Evolutionary conservation across 2,797 vertebrate species (phyloP).

Genomic region (Thamnophis elegans): DNA sequence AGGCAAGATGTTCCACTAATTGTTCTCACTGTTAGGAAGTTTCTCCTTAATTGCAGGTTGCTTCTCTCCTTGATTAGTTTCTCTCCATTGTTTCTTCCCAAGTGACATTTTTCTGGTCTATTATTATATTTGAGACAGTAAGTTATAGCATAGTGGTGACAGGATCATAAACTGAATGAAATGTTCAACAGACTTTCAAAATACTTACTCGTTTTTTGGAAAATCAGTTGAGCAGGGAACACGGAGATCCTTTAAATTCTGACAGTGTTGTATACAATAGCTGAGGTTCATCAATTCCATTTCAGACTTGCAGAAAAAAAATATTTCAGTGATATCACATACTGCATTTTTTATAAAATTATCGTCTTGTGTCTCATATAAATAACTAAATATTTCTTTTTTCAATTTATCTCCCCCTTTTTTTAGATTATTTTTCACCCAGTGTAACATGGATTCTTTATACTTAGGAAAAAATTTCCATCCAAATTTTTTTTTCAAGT

Average conservation of each 20-base stretch:
- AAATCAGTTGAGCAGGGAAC: too few species aligned
- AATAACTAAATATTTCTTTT: not conserved
- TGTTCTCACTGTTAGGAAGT: too few species aligned
- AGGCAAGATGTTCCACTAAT: too few species aligned
- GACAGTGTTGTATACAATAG: too few species aligned
- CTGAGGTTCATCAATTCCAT: too few species aligned
- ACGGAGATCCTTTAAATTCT: too few species aligned
- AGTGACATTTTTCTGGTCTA: not conserved
- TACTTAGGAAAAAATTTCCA: slow-evolving; percentile 17
- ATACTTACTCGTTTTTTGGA: not conserved
- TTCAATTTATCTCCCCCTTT: fast-evolving
- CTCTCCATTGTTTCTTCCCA: not conserved
- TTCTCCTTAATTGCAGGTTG: too few species aligned
- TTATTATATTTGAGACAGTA: not conserved
- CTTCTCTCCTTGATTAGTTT: too few species aligned
- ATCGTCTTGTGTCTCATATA: slow-evolving; percentile 57
- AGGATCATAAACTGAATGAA: not conserved
- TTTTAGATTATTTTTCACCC: too few species aligned
- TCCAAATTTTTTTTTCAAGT: too few species aligned
- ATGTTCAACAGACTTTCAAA: not conserved
- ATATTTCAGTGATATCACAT: slow-evolving; percentile 13
- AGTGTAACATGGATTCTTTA: not conserved
- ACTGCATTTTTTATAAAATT: slow-evolving; percentile 46
- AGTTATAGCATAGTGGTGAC: not conserved
- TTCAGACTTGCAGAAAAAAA: not conserved